Base-by-base conservation (phyloP, 2,888 invertebrate genomes). In the Drosophila ezoana region DNA sequence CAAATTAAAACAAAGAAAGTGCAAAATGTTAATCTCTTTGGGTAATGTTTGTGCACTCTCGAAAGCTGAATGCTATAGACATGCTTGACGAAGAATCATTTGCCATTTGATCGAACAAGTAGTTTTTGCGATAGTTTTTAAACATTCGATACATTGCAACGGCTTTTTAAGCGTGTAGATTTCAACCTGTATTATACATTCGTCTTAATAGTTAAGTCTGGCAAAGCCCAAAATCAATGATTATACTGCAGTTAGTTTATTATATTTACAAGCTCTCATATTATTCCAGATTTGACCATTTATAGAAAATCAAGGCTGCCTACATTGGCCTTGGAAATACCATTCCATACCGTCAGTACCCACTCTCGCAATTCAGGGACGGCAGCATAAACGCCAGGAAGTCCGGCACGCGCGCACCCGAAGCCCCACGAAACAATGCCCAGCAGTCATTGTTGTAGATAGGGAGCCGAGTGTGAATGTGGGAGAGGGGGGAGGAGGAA, bases 381-480 rank as follows among this genome's bases (percentile, higher is more conserved):
- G 0, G 82, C 75, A 14, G 88, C 80, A 72, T 90, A 90, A 1
- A 90, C 89, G 4, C 90, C 90, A 0, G 90, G 90, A n/a, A 58
- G 81, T 0, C 41, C 69, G 0, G 56, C 10, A 2, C 72, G 77
- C 0, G 83, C 90, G 40, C 91, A 91, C 5, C 90, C 90, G n/a
- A n/a, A n/a, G n/a, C n/a, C n/a, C n/a, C n/a, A n/a, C n/a, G n/a
- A n/a, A n/a, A n/a, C n/a, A n/a, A n/a, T n/a, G n/a, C n/a, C n/a
- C n/a, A n/a, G n/a, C n/a, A n/a, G n/a, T n/a, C n/a, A n/a, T n/a
- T n/a, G n/a, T n/a, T n/a, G n/a, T n/a, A n/a, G n/a, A n/a, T n/a
- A n/a, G n/a, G n/a, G n/a, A n/a, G n/a, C n/a, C n/a, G n/a, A n/a
- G n/a, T n/a, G n/a, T n/a, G n/a, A n/a, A n/a, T n/a, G n/a, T n/a